Base-by-base conservation (phyloP, 2,888 invertebrate species). In the Tetheella fluctuosa region DNA sequence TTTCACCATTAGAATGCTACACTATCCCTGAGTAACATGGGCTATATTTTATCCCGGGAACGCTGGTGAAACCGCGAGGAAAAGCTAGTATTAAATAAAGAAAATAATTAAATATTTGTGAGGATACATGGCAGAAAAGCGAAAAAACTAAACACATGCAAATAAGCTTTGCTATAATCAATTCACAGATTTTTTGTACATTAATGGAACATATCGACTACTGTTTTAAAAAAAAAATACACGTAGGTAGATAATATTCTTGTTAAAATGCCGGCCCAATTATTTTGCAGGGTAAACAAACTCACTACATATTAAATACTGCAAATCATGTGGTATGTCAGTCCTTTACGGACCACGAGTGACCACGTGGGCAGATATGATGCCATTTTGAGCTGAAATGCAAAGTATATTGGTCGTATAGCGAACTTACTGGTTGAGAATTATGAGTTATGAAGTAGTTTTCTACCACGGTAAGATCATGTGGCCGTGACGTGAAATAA, bases 151-250 rank as follows among this genome's bases (percentile, higher is more conserved):
- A 7, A 15, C 30, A 28, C 30, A 28, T 7, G 28, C 30, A 30
- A 53, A 53, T 10, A 39, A 25, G n/a, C n/a, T n/a, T n/a, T n/a
- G n/a, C n/a, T n/a, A n/a, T n/a, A n/a, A n/a, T n/a, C n/a, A 8
- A 30, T 7, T 0, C 10, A 8, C 30, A 42, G 6, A 3, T 42
- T 48, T 48, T 48, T 48, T 48, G n/a, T n/a, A 48, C n/a, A n/a
- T 20, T 48, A 48, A 48, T 48, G 42, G 17, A 42, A 42, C 42
- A 48, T 1, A 48, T 10, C 48, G 48, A 48, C 48, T 48, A n/a
- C 48, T 48, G 48, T 48, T 48, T 48, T n/a, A n/a, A n/a, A n/a
- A n/a, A 42, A 20, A 17, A 42, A 48, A 6, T 20, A 10, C 48
- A 20, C 8, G 48, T 48, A 8, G 48, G 48, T 10, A 3, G 8